A percentile compares a stretch with the other conserved stretches of the same genome.
Evolutionary conservation across 2,113 vertebrate species (phyloP).

Genomic region (Cairina moschata): DNA sequence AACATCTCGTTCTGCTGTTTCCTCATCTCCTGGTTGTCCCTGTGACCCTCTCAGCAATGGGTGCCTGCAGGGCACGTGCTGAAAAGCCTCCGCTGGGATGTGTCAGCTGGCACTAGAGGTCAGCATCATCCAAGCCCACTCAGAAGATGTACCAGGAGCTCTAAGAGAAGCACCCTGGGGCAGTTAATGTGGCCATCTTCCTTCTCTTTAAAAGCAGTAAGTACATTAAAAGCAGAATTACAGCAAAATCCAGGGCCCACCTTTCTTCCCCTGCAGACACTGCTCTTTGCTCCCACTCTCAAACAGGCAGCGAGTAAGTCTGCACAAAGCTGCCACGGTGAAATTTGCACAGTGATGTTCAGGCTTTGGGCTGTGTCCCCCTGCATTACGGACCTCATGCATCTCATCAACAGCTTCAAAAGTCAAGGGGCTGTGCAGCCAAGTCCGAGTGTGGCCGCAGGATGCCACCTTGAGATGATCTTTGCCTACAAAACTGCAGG

Average conservation of each 20-base stretch:
- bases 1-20: neutral
- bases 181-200: neutral
- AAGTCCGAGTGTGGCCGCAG: neutral
- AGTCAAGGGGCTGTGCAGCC: neutral
- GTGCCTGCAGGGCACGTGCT: neutral
- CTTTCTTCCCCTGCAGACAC: neutral
- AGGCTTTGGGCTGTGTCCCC: neutral
- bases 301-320: neutral
- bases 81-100: neutral
- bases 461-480: neutral
- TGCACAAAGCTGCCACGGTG: neutral
- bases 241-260: neutral
- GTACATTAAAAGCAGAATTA: neutral
- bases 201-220: neutral
- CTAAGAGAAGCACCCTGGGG: neutral
- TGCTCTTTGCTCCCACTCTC: neutral
- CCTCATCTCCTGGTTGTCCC: neutral
- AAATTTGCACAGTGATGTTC: neutral
- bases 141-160: neutral
- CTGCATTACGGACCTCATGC: neutral
- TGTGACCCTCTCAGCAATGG: neutral
- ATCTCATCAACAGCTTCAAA: neutral
- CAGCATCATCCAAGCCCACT: neutral
- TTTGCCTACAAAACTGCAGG: neutral
- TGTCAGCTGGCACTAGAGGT: neutral